A percentile compares a stretch with the other conserved stretches of the same genome.
These are phyloP conservation scores for Drosophila malerkotliana DNA, from an alignment of 1,140 invertebrate species.

Conservation along the genomic window DNA sequence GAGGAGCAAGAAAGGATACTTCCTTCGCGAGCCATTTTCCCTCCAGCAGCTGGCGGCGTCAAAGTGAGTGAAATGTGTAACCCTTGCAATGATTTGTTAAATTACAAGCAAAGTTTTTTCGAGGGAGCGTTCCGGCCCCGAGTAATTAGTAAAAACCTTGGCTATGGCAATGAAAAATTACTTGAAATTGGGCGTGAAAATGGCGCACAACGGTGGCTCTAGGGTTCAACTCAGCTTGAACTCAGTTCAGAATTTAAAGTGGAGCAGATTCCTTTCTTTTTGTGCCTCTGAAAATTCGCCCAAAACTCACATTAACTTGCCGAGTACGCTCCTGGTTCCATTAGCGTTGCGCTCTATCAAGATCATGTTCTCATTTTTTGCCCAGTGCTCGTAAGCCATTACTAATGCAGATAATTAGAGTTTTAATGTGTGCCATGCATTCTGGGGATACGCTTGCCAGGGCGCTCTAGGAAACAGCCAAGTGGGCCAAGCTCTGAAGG, in stretches of 20 bases:
- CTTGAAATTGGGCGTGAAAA: conserved; percentile 71
- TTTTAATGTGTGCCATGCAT: conserved; percentile 44
- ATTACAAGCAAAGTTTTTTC: conserved; percentile 69
- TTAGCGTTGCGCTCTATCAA: conserved; percentile 38
- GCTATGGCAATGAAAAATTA: conserved; percentile 72
- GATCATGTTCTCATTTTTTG: conserved; percentile 40
- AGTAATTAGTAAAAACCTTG: conserved; percentile 74
- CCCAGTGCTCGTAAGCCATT: conserved; percentile 39
- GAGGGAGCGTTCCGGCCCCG: conserved; percentile 10
- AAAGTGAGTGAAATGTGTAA: conserved; percentile 59
- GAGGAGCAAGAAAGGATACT: conserved; percentile 46
- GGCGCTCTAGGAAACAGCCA: neutral
- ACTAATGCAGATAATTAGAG: conserved; percentile 51
- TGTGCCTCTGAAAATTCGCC: neutral
- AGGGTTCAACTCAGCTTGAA: conserved; percentile 2
- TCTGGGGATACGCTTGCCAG: neutral
- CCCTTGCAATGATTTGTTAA: conserved; percentile 61
- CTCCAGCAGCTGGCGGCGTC: conserved; percentile 24
- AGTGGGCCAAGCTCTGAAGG: conserved; percentile 1
- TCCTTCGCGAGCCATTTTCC: conserved; percentile 23
- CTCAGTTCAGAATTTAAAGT: conserved; percentile 7
- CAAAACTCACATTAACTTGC: conserved; percentile 31
- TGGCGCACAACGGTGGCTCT: conserved; percentile 25
- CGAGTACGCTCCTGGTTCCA: conserved; percentile 21
- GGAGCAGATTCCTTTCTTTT: neutral